These are phyloP conservation scores for Oostethus manadensis DNA, from an alignment of 2,113 vertebrate genomes.

Conservation along the genomic window DNA sequence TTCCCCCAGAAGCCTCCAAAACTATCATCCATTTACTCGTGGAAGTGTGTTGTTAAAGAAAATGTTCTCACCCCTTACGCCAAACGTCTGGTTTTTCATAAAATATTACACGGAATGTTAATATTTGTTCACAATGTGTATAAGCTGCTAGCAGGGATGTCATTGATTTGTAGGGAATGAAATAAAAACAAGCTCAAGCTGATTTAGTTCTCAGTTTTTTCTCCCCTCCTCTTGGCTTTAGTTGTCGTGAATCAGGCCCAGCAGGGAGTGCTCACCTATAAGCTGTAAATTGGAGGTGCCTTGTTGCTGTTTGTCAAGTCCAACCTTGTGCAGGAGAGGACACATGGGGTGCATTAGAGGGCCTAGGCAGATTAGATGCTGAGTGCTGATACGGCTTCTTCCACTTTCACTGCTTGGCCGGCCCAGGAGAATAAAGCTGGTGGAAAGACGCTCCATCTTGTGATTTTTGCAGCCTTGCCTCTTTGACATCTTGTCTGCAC, in stretches of 20 bases:
- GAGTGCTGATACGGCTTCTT: constrained; percentile 49
- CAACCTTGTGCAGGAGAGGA: constrained; percentile 45
- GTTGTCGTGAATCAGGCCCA: constrained; percentile 9
- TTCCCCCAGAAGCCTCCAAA: background rate
- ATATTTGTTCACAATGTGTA: background rate
- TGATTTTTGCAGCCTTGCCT: constrained; percentile 34
- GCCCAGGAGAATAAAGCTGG: constrained; percentile 39
- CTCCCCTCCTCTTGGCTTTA: background rate
- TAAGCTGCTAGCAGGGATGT: background rate
- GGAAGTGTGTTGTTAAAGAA: background rate
- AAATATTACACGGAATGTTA: background rate
- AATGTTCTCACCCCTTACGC: background rate
- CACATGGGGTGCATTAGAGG: constrained; percentile 55
- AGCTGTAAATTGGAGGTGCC: constrained; percentile 22
- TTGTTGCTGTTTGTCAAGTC: constrained; percentile 29
- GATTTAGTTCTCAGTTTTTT: constrained; percentile 5
- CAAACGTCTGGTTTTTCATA: constrained; percentile 2
- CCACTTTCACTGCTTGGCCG: constrained; percentile 20
- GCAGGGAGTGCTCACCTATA: constrained; percentile 23
- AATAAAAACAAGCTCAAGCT: constrained; percentile 3
- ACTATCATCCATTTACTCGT: constrained; percentile 2
- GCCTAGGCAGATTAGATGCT: constrained; percentile 60
- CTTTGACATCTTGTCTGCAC: constrained; percentile 19
- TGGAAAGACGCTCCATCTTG: constrained; percentile 41
- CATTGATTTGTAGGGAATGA: constrained; percentile 6